Conservation (phyloP, 2,113 vertebrate genomes). For the Oryzias curvinotus region DNA sequence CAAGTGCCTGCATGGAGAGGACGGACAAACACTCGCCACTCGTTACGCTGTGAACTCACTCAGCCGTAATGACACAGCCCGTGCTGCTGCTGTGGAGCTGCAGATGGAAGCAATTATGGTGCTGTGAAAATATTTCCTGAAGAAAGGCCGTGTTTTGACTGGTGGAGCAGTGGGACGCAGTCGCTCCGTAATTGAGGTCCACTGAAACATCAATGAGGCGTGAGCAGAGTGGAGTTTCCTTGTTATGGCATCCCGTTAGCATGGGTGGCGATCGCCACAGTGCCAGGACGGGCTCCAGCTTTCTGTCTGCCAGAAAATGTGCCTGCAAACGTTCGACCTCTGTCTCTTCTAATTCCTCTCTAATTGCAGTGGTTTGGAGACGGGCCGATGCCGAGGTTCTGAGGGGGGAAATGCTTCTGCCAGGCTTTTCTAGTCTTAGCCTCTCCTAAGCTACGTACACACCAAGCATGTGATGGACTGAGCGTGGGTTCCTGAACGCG, state of each 20-base stretch:
- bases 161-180: slow-evolving; percentile 70
- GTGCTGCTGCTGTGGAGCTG: slow-evolving; percentile 59
- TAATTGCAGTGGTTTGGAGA: slow-evolving; percentile 53
- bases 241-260: slow-evolving; percentile 37
- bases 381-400: slow-evolving; percentile 27
- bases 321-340: slow-evolving; percentile 52
- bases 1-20: slow-evolving; percentile 6
- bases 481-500: no score
- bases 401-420: not conserved
- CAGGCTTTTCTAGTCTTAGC: no score
- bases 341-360: slow-evolving; percentile 38
- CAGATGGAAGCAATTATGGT: slow-evolving; percentile 79
- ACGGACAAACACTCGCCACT: slow-evolving; percentile 27
- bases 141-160: slow-evolving; percentile 75
- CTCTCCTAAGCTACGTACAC: no score
- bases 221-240: slow-evolving; percentile 41
- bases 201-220: slow-evolving; percentile 56
- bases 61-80: slow-evolving; percentile 64
- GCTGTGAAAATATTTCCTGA: slow-evolving; percentile 77
- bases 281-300: slow-evolving; percentile 8
- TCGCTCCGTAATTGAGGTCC: slow-evolving; percentile 73
- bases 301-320: slow-evolving; percentile 29
- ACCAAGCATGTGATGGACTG: no score
- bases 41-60: slow-evolving; percentile 61
- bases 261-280: slow-evolving; percentile 22